Percentiles rank a stretch among this genome's conserved stretches.
Evolutionary conservation across 2,113 vertebrate species (phyloP).

Genomic region (Sorex araneus): DNA sequence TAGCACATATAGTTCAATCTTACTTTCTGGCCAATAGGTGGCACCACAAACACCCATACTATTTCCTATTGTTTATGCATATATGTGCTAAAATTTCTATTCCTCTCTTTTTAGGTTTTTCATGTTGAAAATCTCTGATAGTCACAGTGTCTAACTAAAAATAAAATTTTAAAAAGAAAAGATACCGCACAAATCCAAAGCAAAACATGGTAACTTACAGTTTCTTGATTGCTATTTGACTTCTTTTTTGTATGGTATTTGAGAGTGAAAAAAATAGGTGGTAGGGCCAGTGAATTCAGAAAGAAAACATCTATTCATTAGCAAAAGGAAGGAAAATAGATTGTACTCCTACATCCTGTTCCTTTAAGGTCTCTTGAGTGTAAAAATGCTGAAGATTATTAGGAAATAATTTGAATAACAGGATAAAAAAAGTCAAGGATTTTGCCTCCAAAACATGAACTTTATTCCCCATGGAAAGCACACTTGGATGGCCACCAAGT

Average conservation of each 20-base stretch:
- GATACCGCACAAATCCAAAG: background rate
- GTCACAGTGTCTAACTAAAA: no score
- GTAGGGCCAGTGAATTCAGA: constrained; percentile 75
- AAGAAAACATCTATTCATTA: constrained; percentile 85
- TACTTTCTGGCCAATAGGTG: constrained; percentile 78
- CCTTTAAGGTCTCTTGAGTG: constrained; percentile 82
- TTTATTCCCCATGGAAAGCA: constrained; percentile 81
- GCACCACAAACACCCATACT: constrained; percentile 79
- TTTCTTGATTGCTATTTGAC: constrained; percentile 53
- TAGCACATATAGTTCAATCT: background rate
- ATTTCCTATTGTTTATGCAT: constrained; percentile 25
- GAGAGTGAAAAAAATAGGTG: constrained; percentile 50
- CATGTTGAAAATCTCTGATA: background rate
- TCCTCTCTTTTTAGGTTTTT: constrained; percentile 39
- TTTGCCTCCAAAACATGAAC: constrained; percentile 83
- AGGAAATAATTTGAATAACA: constrained; percentile 85
- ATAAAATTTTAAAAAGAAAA: background rate
- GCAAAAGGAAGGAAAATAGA: constrained; percentile 83
- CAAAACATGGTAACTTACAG: constrained; percentile 25
- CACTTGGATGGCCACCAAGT: constrained; percentile 79
- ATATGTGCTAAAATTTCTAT: constrained; percentile 38
- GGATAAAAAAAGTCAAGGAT: constrained; percentile 83
- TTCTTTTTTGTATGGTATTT: constrained; percentile 53
- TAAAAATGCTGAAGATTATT: constrained; percentile 81
- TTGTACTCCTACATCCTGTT: constrained; percentile 78